phyloP scores from a whole-genome alignment of 2,888 invertebrate species.

The Heliconius erato region DNA sequence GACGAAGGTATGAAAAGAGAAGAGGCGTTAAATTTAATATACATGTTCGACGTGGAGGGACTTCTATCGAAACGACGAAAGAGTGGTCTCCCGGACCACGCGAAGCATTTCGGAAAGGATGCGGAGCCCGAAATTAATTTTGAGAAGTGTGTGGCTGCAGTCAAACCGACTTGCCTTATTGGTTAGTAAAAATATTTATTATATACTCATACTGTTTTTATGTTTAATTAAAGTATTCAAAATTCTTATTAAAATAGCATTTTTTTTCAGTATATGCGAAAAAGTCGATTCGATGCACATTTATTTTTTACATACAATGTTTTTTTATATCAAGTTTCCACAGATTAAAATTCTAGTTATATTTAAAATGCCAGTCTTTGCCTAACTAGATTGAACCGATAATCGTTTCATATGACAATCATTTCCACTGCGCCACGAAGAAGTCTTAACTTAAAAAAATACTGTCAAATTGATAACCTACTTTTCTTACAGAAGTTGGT shows the following conservation, averaged over 20 bases:
- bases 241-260: neutral
- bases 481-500: too few relatives aligned
- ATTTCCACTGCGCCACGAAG: neutral
- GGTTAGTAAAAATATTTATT: conserved; percentile 83
- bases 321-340: too few relatives aligned
- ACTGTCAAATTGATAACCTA: too few relatives aligned
- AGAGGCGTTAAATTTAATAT: conserved; percentile 94
- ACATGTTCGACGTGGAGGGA: conserved; percentile 98
- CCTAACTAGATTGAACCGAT: neutral
- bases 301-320: too few relatives aligned
- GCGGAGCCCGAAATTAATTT: conserved; percentile 92
- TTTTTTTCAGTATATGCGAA: neutral
- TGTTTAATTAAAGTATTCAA: neutral
- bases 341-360: neutral
- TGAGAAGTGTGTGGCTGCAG: conserved; percentile 90
- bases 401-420: neutral
- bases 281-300: too few relatives aligned
- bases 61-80: conserved; percentile 89
- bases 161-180: conserved; percentile 95
- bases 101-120: conserved; percentile 91
- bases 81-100: conserved; percentile 89
- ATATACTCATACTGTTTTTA: neutral
- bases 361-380: neutral
- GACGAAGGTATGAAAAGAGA: conserved; percentile 86
- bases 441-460: neutral